A percentile compares a stretch with the other conserved stretches of the same genome.
These are phyloP conservation scores for Agrochola lychnidis DNA, from an alignment of 2,888 invertebrate species.

Conservation along the genomic window DNA sequence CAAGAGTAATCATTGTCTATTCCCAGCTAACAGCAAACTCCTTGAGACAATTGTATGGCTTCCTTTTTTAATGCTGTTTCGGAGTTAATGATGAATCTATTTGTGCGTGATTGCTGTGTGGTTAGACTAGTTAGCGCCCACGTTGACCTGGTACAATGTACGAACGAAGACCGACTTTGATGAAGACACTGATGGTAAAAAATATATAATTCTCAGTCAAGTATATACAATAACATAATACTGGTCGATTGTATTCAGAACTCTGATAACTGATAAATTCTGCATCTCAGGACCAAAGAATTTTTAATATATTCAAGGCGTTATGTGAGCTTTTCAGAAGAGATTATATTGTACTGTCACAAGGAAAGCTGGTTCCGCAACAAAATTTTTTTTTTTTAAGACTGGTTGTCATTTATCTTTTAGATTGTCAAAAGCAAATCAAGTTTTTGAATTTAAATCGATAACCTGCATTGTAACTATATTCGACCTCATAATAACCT, in stretches of 20 bases:
- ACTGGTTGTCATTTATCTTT: too few relatives aligned
- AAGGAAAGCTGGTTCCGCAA: neutral
- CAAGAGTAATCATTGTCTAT: conserved; percentile 24
- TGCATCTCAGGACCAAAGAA: too few relatives aligned
- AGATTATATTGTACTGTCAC: neutral
- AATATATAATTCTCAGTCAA: too few relatives aligned
- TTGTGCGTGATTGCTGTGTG: conserved; percentile 43
- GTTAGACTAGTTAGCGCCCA: conserved; percentile 42
- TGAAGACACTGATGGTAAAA: too few relatives aligned
- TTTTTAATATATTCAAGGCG: too few relatives aligned
- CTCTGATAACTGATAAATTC: neutral
- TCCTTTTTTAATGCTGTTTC: conserved; percentile 49
- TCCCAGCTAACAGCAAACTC: conserved; percentile 16
- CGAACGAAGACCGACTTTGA: neutral
- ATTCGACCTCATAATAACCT: too few relatives aligned
- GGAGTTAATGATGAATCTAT: conserved; percentile 54
- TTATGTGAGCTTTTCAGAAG: too few relatives aligned
- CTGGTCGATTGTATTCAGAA: neutral
- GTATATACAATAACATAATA: neutral
- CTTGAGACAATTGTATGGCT: conserved; percentile 57
- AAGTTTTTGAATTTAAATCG: too few relatives aligned
- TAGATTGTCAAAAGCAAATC: too few relatives aligned
- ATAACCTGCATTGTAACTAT: too few relatives aligned
- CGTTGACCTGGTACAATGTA: conserved; percentile 18
- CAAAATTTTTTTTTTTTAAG: neutral